Evolutionary conservation across 2,888 invertebrate genomes (phyloP), one percentile per base, ranked within the genome.

Genomic region (Pimpla rufipes): DNA sequence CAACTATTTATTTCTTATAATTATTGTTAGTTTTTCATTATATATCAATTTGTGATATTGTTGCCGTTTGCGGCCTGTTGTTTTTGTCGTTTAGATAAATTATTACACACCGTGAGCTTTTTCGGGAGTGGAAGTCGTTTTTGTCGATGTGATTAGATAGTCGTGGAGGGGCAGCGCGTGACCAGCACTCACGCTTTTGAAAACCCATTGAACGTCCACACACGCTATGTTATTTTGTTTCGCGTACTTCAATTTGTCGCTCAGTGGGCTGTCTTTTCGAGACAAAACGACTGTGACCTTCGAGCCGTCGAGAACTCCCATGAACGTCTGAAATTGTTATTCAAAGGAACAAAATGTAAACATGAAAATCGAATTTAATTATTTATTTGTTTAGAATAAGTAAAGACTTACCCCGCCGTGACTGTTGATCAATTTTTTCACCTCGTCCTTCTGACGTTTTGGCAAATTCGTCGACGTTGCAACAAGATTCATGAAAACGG

Each of bases 391-490:
- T n/a, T n/a, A n/a, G n/a, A n/a, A n/a, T n/a, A 57, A 50, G 71
- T 57, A 35, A 76, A 52, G 70, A 85, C 88, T 87, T 84, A 92
- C 94, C 1, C 96, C 96, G 83, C 98, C 98, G 91, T 98, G 95
- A 47, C 95, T 94, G 85, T 95, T 95, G 0, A 99, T 95, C 2
- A 97, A 88, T 71, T 95, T 95, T 93, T 95, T 95, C 0, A 97
- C 93, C 85, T 95, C 93, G 50, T 94, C 94, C 87, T 97, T 96
- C 73, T 97, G 95, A 23, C 94, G 93, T 83, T 94, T 94, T 1
- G 94, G 91, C 21, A 98, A 93, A 11, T 97, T 97, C 0, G 98
- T 97, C 0, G 97, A 96, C 0, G 97, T 97, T 2, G 98, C 95
- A 87, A 95, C 95, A 0, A 98, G 94, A 77, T 97, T 97, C 84